A percentile compares a stretch with the other conserved stretches of the same genome.
Evolutionary conservation across 2,888 invertebrate genomes (phyloP).

Genomic region (Periphyllus acericola): DNA sequence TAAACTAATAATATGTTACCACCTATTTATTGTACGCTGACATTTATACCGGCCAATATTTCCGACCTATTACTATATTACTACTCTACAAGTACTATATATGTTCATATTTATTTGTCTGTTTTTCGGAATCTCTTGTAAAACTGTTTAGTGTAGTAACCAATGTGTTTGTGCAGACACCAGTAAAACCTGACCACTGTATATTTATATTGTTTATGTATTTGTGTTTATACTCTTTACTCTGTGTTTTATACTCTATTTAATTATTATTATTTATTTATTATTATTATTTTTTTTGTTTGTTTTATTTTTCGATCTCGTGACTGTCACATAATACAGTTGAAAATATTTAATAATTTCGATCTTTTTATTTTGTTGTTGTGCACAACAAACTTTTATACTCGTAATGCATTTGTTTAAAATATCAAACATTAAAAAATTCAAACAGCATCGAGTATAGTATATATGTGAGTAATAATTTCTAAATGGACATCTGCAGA

Average conservation of each 20-base stretch:
- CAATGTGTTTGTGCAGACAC: slow-evolving; percentile 3
- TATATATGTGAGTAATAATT: too few species aligned
- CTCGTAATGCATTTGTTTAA: not conserved
- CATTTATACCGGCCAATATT: slow-evolving; percentile 6
- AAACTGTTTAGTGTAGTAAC: slow-evolving; percentile 1
- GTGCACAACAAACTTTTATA: not conserved
- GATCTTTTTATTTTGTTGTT: slow-evolving; percentile 27
- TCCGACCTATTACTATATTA: slow-evolving; percentile 2
- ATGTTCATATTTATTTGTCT: not conserved
- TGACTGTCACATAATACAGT: slow-evolving; percentile 56
- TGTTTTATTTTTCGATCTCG: slow-evolving; percentile 57
- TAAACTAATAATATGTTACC: not conserved
- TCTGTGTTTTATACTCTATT: slow-evolving; percentile 47
- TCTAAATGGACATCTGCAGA: too few species aligned
- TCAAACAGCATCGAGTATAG: too few species aligned
- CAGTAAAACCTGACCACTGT: slow-evolving; percentile 20
- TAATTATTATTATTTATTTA: slow-evolving; percentile 51
- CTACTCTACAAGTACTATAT: not conserved
- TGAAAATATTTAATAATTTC: slow-evolving; percentile 49
- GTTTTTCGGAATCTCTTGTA: slow-evolving; percentile 14
- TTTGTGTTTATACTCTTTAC: slow-evolving; percentile 49
- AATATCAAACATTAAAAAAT: not conserved
- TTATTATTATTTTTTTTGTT: slow-evolving; percentile 30
- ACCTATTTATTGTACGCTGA: not conserved
- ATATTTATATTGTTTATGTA: slow-evolving; percentile 55